A percentile compares a stretch with the other conserved stretches of the same genome.
Evolutionary conservation across 2,888 invertebrate genomes (phyloP).

Genomic region (Tillus elongatus): DNA sequence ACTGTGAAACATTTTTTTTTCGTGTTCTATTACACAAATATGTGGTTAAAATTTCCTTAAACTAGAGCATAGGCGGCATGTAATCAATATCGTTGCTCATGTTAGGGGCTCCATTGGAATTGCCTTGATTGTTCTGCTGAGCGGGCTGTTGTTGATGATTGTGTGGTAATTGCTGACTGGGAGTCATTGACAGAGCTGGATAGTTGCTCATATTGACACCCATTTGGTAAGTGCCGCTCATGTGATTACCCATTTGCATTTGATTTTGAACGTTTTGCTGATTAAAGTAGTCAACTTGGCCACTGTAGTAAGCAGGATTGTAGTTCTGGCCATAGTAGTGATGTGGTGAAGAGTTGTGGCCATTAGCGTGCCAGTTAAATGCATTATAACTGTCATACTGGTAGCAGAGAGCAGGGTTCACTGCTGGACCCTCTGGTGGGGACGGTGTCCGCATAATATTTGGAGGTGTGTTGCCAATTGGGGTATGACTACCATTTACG

Average conservation of each 20-base stretch:
- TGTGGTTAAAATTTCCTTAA: too few relatives aligned
- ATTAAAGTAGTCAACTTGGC: slow-evolving; percentile 37
- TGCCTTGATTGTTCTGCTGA: too few relatives aligned
- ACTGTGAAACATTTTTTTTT: too few relatives aligned
- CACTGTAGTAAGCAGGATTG: slow-evolving; percentile 33
- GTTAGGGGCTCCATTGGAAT: too few relatives aligned
- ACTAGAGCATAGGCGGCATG: too few relatives aligned
- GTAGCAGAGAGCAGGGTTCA: slow-evolving; percentile 41
- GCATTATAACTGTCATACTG: slow-evolving; percentile 35
- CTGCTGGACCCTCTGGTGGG: slow-evolving; percentile 63
- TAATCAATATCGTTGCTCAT: too few relatives aligned
- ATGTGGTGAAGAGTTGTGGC: slow-evolving; percentile 33
- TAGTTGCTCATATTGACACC: too few relatives aligned
- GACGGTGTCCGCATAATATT: slow-evolving; percentile 72
- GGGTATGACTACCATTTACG: slow-evolving; percentile 59
- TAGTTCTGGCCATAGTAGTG: slow-evolving; percentile 35
- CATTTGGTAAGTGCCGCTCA: slow-evolving; percentile 36
- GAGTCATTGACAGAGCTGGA: too few relatives aligned
- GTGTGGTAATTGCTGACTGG: too few relatives aligned
- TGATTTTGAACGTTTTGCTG: slow-evolving; percentile 32
- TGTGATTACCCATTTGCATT: slow-evolving; percentile 34
- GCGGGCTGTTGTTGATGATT: too few relatives aligned
- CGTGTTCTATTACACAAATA: too few relatives aligned
- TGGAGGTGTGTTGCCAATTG: slow-evolving; percentile 62
- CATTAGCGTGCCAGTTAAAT: slow-evolving; percentile 35